These are phyloP conservation scores for Epinotia nisella DNA, from an alignment of 2,888 invertebrate genomes.

Conservation along the genomic window DNA sequence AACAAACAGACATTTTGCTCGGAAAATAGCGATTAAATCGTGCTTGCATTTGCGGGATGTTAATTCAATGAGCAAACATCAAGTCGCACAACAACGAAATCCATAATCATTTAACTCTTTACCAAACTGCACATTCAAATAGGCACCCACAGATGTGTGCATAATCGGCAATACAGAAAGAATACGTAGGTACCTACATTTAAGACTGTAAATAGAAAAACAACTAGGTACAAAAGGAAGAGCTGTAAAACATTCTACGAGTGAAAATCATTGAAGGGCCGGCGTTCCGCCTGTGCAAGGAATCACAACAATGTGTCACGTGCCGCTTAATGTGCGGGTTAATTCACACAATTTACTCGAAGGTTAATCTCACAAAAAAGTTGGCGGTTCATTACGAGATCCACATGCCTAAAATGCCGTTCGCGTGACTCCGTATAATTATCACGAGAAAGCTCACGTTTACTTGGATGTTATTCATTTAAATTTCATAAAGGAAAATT, in stretches of 20 bases:
- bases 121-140: conserved; percentile 3
- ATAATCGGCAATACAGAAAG: neutral
- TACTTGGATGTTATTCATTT: conserved; percentile 70
- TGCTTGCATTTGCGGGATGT: conserved; percentile 78
- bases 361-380: conserved; percentile 45
- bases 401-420: conserved; percentile 63
- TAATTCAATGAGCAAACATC: conserved; percentile 79
- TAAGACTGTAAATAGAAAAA: neutral
- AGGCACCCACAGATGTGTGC: neutral
- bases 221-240: neutral
- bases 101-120: conserved; percentile 44
- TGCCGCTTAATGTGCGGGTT: conserved; percentile 40
- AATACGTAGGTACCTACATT: neutral
- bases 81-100: conserved; percentile 67
- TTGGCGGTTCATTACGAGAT: conserved; percentile 53
- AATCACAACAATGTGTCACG: conserved; percentile 36
- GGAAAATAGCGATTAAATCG: conserved; percentile 79
- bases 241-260: neutral
- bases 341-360: conserved; percentile 42
- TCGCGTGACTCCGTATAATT: conserved; percentile 81
- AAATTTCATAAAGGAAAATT: conserved; percentile 80
- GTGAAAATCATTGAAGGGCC: neutral
- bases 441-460: conserved; percentile 71
- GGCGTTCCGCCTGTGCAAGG: neutral
- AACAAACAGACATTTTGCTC: conserved; percentile 79